Percentiles rank a stretch among this genome's conserved stretches.
Evolutionary conservation across 2,113 vertebrate genomes (phyloP).

Genomic region (human (Homo sapiens)): GRCh38 chr7:153077501-153078000

Average conservation of each 20-base stretch:
- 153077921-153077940: neutral
- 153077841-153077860: neutral
- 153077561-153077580: neutral
- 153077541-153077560: neutral
- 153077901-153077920: neutral
- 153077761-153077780: neutral
- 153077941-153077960: neutral
- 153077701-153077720: neutral
- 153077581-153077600: neutral
- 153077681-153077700: neutral
- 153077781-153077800: neutral
- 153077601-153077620: rapidly evolving
- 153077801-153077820: neutral
- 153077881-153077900: neutral
- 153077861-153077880: neutral
- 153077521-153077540: neutral
- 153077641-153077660: neutral
- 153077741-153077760: no score
- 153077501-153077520: neutral
- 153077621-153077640: no score
- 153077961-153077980: neutral
- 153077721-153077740: no score
- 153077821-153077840: neutral
- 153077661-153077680: neutral
- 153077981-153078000: neutral